Evolutionary conservation across 2,113 vertebrate species (phyloP).

Genomic region (Thalassoma bifasciatum): DNA sequence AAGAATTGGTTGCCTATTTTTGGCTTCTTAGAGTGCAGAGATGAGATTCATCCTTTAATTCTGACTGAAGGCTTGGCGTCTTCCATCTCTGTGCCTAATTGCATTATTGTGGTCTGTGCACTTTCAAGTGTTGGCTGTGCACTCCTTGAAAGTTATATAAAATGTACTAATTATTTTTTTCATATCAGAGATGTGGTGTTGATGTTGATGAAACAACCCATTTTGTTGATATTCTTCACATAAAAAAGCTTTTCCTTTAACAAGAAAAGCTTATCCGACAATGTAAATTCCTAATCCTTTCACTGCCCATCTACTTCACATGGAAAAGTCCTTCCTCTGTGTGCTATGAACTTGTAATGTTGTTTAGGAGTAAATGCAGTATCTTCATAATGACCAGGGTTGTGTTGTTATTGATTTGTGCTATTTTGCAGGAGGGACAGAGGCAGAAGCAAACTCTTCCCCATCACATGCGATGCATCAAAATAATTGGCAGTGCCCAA

Average conservation of each 20-base stretch:
- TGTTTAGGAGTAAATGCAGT: slow-evolving; percentile 16
- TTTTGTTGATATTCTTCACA: slow-evolving; percentile 11
- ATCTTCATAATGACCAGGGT: slow-evolving; percentile 51
- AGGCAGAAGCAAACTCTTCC: slow-evolving; percentile 53
- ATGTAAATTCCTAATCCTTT: not conserved
- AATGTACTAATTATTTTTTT: slow-evolving; percentile 15
- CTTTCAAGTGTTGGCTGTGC: slow-evolving; percentile 22
- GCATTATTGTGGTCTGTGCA: slow-evolving; percentile 47
- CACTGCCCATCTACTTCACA: not conserved
- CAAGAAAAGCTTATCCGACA: slow-evolving; percentile 1
- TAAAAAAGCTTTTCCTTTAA: slow-evolving; percentile 1
- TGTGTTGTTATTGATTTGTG: slow-evolving; percentile 57
- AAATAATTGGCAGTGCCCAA: slow-evolving; percentile 72
- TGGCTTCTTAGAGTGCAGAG: slow-evolving; percentile 23
- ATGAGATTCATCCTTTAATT: slow-evolving; percentile 65
- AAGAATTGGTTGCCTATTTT: slow-evolving; percentile 49
- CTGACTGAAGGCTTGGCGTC: slow-evolving; percentile 61
- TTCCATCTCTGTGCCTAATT: slow-evolving; percentile 52
- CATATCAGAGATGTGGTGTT: slow-evolving; percentile 19
- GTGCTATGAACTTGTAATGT: slow-evolving; percentile 13
- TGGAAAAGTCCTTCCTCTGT: not conserved
- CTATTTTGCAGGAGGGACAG: slow-evolving; percentile 43
- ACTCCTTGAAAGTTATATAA: slow-evolving; percentile 36
- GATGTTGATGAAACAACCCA: slow-evolving; percentile 36
- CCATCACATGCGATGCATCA: slow-evolving; percentile 68